Base-by-base conservation (phyloP, 2,888 invertebrate genomes). In the Pemphredon lugubris region DNA sequence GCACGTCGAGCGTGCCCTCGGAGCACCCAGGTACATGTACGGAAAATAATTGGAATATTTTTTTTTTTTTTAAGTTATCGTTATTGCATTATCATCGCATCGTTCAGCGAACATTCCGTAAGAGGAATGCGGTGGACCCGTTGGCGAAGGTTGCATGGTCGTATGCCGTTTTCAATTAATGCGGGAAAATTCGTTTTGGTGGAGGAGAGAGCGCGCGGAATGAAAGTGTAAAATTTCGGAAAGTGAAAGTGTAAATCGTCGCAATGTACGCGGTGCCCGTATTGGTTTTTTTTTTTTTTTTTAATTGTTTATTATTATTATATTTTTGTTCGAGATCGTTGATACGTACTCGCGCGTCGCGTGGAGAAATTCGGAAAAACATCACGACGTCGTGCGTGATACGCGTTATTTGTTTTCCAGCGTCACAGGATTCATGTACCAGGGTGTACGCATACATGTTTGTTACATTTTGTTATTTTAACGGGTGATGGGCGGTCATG, bases 11-110 rank as follows among this genome's bases (percentile, higher is more conserved):
- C 85, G 86, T 87, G 83, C 84, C 87, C 84, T 86, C 87, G 84
- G 70, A 86, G 86, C 87, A 89, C 88, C 89, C 89, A 88, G 87
- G 88, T 88, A 89, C 89, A 89, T 87, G 87, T 88, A 86, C 87
- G 86, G 85, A 85, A 76, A 68, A 61, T 57, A 77, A 45, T 71
- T 59, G 64, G 75, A 69, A 60, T 75, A 75, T 70, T 53, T 75
- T 75, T 75, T 79, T 75, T 66, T 67, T 44, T 53, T 60, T 57
- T 14, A 32, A 26, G 45, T 71, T 55, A 37, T 75, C 65, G 34
- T 67, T 45, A 47, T 57, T 18, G 39, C 51, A 51, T 39, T 13
- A 45, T 55, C 60, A 51, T 70, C 48, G 64, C 64, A 70, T 60
- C 42, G 59, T 64, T 57, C 50, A 50, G 59, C 48, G 55, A 71